These are phyloP conservation scores for Lycopodina hypogea DNA, from an alignment of 37 sponge, comb jelly and placozoan species.

Conservation along the genomic window DNA sequence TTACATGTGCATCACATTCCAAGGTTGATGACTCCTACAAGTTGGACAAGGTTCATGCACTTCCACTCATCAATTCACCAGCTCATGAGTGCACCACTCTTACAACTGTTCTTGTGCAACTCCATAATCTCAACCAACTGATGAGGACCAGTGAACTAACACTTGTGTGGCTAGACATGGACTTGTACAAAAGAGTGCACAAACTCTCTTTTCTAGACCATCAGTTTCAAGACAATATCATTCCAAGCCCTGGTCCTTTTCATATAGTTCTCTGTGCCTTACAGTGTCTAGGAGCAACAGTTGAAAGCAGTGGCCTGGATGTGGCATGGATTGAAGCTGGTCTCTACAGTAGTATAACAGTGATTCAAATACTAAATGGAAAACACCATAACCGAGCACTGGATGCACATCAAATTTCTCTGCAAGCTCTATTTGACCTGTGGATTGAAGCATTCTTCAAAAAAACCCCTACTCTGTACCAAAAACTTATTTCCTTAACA, in stretches of 20 bases:
- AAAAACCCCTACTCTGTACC: neutral
- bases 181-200: neutral
- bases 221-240: neutral
- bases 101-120: too few relatives aligned
- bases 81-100: too few relatives aligned
- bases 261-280: neutral
- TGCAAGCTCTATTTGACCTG: neutral
- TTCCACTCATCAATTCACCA: too few relatives aligned
- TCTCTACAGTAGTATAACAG: neutral
- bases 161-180: neutral
- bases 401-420: neutral
- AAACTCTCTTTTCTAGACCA: slow-evolving; percentile 3
- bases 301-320: neutral
- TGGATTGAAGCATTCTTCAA: neutral
- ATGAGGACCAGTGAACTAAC: neutral
- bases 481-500: neutral
- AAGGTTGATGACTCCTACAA: too few relatives aligned
- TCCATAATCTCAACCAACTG: neutral
- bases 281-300: slow-evolving; percentile 4
- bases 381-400: neutral
- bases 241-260: neutral
- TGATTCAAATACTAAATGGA: neutral
- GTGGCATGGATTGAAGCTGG: neutral
- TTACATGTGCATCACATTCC: too few relatives aligned
- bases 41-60: too few relatives aligned